These are phyloP conservation scores for Strigamia crassipes DNA, from an alignment of 2,888 invertebrate genomes.

Conservation along the genomic window DNA sequence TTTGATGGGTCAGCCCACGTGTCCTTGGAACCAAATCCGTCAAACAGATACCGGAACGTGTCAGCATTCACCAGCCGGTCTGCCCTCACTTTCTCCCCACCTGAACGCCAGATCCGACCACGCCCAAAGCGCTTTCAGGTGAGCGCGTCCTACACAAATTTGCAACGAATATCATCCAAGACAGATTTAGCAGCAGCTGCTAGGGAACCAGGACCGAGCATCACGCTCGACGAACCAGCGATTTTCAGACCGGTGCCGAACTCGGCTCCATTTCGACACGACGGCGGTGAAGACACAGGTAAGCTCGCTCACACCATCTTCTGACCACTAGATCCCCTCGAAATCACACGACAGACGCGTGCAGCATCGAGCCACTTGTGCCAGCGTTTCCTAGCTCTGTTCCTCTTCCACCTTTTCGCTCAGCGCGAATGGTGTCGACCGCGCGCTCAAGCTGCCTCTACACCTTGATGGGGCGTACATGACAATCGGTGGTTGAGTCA, in stretches of 20 bases:
- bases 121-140: conserved; percentile 40
- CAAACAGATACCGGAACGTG: not conserved
- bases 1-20: conserved; percentile 39
- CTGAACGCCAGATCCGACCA: conserved; percentile 30
- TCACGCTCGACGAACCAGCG: not conserved
- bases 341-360: not conserved
- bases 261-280: not conserved
- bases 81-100: conserved; percentile 24
- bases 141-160: conserved; percentile 42
- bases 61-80: not conserved
- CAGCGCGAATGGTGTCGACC: conserved; percentile 22
- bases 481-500: conserved; percentile 44
- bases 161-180: conserved; percentile 31
- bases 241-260: not conserved
- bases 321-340: not conserved
- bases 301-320: conserved; percentile 24
- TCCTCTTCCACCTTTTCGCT: conserved; percentile 26
- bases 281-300: not conserved
- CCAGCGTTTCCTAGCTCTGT: not conserved
- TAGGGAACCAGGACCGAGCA: conserved; percentile 18
- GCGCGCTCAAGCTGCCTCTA: conserved; percentile 42
- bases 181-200: conserved; percentile 17
- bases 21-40: not conserved
- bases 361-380: conserved; percentile 10
- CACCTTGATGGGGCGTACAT: conserved; percentile 46